These are phyloP conservation scores for Anguilla japonica DNA, from an alignment of 2,113 vertebrate species.

Conservation along the genomic window DNA sequence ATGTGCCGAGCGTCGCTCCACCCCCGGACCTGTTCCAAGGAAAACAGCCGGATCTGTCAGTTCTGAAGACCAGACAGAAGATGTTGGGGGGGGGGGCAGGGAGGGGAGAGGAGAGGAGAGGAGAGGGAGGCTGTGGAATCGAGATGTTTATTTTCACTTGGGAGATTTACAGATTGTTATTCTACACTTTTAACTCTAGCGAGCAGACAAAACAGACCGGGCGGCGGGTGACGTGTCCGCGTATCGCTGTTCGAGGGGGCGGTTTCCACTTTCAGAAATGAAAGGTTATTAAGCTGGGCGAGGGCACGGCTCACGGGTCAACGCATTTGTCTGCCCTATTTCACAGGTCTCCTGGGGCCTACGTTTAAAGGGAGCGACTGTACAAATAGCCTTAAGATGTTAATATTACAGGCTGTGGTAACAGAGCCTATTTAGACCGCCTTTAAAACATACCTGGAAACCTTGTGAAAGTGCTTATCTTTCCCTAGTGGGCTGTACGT, in stretches of 20 bases:
- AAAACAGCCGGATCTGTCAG: conserved; percentile 65
- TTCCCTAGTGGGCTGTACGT: not conserved
- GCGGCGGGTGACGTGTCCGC: conserved; percentile 33
- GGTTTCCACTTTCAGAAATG: conserved; percentile 35
- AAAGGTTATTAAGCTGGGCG: conserved; percentile 33
- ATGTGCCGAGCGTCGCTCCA: conserved; percentile 60
- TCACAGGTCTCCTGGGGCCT: not conserved
- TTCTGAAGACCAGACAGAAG: conserved; percentile 35
- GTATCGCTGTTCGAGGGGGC: conserved; percentile 21
- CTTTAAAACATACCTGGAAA: not conserved
- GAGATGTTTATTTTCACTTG: conserved; percentile 47
- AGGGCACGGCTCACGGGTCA: conserved; percentile 13
- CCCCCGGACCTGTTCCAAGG: conserved; percentile 54
- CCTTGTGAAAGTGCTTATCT: not conserved
- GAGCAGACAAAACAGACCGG: conserved; percentile 41
- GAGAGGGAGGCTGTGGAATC: conserved; percentile 21
- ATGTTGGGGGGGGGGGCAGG: conserved; percentile 1
- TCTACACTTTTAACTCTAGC: conserved; percentile 51
- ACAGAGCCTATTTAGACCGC: not conserved
- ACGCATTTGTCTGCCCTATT: not conserved
- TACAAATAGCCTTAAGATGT: conserved; percentile 18
- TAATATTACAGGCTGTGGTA: not conserved
- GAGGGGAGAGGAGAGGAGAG: not conserved
- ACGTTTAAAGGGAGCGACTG: not conserved
- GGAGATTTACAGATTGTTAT: conserved; percentile 50